These are phyloP conservation scores for Coelogynopora nodosa DNA, from an alignment of 2,888 invertebrate genomes.

Conservation along the genomic window DNA sequence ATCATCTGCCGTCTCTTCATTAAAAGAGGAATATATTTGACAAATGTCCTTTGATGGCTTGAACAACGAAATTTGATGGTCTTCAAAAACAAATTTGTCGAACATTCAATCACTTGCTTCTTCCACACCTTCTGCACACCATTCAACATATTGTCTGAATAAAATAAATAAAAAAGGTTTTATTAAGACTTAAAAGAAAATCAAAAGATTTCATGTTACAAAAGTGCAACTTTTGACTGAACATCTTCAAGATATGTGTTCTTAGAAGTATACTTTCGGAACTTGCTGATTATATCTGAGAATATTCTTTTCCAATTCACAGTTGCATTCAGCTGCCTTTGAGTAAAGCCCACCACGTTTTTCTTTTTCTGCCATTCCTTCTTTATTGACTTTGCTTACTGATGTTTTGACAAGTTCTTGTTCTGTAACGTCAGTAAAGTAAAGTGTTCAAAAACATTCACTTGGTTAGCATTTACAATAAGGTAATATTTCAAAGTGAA, in stretches of 20 bases:
- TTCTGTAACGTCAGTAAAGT: neutral
- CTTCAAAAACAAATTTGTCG: slow-evolving; percentile 24
- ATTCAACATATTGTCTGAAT: slow-evolving; percentile 20
- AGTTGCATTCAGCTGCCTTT: neutral
- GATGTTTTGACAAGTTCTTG: slow-evolving; percentile 20
- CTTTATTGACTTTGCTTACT: slow-evolving; percentile 22
- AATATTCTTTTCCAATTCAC: slow-evolving; percentile 25
- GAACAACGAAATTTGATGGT: slow-evolving; percentile 29
- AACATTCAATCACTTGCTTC: slow-evolving; percentile 15
- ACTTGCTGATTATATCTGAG: slow-evolving; percentile 5
- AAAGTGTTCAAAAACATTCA: neutral
- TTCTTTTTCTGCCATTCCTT: slow-evolving; percentile 15
- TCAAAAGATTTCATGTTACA: no score
- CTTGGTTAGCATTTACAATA: slow-evolving; percentile 3
- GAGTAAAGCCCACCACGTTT: slow-evolving; percentile 11
- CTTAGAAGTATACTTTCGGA: neutral
- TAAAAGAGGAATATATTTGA: slow-evolving; percentile 17
- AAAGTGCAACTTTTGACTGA: neutral
- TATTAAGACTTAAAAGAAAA: no score
- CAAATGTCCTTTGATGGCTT: slow-evolving; percentile 14
- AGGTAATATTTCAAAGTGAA: slow-evolving; percentile 10
- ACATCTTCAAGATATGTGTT: slow-evolving; percentile 18
- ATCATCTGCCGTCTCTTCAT: slow-evolving; percentile 12
- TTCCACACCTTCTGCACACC: neutral
- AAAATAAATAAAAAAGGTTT: no score